phyloP scores from a whole-genome alignment of 2,797 vertebrate species.

The Sitta carolinensis region DNA sequence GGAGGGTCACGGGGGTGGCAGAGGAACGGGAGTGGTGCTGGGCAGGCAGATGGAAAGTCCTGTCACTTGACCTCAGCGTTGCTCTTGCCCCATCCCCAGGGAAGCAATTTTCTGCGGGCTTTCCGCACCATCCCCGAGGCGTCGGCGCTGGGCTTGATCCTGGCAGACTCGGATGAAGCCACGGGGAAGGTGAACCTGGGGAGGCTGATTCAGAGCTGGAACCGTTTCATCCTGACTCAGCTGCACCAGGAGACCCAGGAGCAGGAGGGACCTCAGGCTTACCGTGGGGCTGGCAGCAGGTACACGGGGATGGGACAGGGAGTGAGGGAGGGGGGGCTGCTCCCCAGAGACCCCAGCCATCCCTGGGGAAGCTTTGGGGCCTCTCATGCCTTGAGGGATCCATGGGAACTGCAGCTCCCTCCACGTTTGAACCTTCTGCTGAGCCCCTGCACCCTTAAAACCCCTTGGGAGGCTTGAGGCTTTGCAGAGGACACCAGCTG shows the following conservation, averaged over 20 bases:
- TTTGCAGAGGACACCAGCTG: not conserved
- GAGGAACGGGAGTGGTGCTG: not conserved
- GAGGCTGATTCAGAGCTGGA: slow-evolving; percentile 97
- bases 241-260: slow-evolving; percentile 98
- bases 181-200: slow-evolving; percentile 93
- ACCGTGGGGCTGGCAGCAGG: slow-evolving; percentile 89
- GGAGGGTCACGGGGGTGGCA: not conserved
- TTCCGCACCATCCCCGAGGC: slow-evolving; percentile 98
- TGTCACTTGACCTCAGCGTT: not conserved
- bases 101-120: slow-evolving; percentile 95
- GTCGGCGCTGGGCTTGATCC: slow-evolving; percentile 92
- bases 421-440: rapidly evolving
- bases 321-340: too few species aligned
- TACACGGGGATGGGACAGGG: not conserved
- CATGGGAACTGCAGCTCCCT: rapidly evolving
- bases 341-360: not conserved
- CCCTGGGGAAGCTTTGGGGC: not conserved
- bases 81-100: slow-evolving; percentile 73
- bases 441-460: not conserved
- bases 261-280: slow-evolving; percentile 94
- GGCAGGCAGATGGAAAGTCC: slow-evolving; percentile 4
- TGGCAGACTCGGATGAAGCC: slow-evolving; percentile 96
- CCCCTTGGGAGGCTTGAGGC: too few species aligned
- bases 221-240: slow-evolving; percentile 97
- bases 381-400: not conserved